These are phyloP conservation scores for Cydia fagiglandana DNA, from an alignment of 1,140 invertebrate genomes.

Conservation along the genomic window DNA sequence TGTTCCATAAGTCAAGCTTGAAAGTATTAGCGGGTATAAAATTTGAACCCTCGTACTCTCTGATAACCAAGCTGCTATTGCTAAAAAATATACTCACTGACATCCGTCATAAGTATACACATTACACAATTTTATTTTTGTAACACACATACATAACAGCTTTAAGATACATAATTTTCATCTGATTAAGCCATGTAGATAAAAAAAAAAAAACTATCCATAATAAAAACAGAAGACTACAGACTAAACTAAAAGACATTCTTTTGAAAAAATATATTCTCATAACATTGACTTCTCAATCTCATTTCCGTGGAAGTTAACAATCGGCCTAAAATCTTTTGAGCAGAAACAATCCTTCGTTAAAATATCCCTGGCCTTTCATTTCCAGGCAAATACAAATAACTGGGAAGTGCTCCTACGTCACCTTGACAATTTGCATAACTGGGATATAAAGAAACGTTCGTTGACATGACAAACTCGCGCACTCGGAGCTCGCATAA, in stretches of 20 bases:
- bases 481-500: background rate
- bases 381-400: constrained; percentile 27
- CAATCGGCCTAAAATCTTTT: constrained; percentile 17
- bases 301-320: background rate
- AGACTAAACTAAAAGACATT: too few relatives aligned
- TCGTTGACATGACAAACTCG: constrained; percentile 25
- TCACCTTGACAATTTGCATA: constrained; percentile 29
- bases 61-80: background rate
- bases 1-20: background rate
- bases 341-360: constrained; percentile 11
- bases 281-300: background rate
- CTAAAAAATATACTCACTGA: background rate
- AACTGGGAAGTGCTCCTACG: constrained; percentile 23
- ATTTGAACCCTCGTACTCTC: background rate
- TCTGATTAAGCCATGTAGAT: too few relatives aligned
- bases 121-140: too few relatives aligned
- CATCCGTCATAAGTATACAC: too few relatives aligned
- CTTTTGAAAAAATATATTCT: background rate
- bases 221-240: background rate
- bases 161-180: too few relatives aligned
- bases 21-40: background rate
- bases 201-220: too few relatives aligned
- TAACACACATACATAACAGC: too few relatives aligned
- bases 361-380: constrained; percentile 17
- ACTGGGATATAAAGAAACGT: constrained; percentile 26